Evolutionary conservation across 2,113 vertebrate species (phyloP), one percentile per base, ranked within the genome.

Genomic region (Donacobius atricapilla): DNA sequence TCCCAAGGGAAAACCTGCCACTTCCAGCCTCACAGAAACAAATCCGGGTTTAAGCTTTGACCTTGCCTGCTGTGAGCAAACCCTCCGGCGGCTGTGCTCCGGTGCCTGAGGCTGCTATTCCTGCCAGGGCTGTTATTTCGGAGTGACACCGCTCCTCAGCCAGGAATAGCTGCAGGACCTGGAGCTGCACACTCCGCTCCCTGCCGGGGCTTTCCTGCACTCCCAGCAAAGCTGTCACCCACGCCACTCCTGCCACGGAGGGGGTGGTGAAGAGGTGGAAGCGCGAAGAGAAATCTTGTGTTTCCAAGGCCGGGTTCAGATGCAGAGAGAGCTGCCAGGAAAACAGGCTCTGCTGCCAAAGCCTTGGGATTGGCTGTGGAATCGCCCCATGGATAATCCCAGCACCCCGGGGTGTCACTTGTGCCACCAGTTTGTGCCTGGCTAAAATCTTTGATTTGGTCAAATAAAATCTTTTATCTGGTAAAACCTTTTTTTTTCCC

Each of bases 361-460:
- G 69, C 9, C 0, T 3, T 4, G 58, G 30, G 37, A 14, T 5
- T 3, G 56, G 86, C 2, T 31, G 64, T 1, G 2, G 86, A 39
- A 21, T 8, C 33, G 8, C 5, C 0, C 0, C 3, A 25, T 30
- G 68, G 70, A 48, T 24, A 23, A 72, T 8, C 33, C 19, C 72
- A 60, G 69, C 40, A 47, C 37, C 20, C 45, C 0, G 28, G 71
- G 45, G 8, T 53, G 60, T 53, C 89, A 90, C 79, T 65, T 57
- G 30, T 42, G 33, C 27, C n/a, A 6, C 7, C 10, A 1, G 48
- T 10, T 13, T 4, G 54, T 22, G 53, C 12, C 35, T 18, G 44
- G 15, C 35, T 47, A 47, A 47, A 47, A 23, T 10, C 47, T 23
- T 47, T 23, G 7, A 47, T 23, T 47, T 47, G 47, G 47, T 7